These are phyloP conservation scores for Eilema depressum DNA, from an alignment of 2,888 invertebrate species.

Conservation along the genomic window DNA sequence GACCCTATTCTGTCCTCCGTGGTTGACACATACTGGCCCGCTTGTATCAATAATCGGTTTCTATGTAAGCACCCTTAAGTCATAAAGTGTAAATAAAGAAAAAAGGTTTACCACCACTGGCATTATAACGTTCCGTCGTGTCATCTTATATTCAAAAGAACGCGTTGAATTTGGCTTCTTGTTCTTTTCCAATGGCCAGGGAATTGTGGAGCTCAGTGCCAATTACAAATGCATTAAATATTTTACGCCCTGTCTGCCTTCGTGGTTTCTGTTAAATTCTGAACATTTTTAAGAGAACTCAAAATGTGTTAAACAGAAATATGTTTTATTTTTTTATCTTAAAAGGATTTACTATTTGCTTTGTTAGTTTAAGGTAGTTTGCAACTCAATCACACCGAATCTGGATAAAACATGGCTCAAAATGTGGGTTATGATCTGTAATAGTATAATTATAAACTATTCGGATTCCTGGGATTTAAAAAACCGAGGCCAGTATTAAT, in stretches of 20 bases:
- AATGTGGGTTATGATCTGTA: no score
- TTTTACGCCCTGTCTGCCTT: background rate
- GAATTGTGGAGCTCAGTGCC: background rate
- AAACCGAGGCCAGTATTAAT: no score
- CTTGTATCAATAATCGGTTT: no score
- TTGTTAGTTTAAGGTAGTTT: background rate
- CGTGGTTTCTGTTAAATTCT: background rate
- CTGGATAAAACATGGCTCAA: no score
- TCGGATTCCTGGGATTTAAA: no score
- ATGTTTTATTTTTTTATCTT: background rate
- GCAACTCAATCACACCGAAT: background rate
- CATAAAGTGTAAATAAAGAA: no score
- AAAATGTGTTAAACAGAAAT: background rate
- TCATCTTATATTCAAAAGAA: constrained; percentile 4
- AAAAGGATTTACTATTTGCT: background rate
- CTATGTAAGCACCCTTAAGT: no score
- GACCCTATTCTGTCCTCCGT: no score
- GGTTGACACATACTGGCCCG: no score
- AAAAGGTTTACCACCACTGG: background rate
- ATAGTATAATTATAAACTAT: no score
- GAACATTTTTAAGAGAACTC: background rate
- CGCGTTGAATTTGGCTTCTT: background rate
- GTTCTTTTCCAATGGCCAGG: background rate
- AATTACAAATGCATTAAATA: constrained; percentile 6
- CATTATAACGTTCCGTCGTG: background rate